Evolutionary conservation across 2,797 vertebrate species (phyloP), one percentile per base, ranked within the genome.

Genomic region (Sternotherus odoratus): DNA sequence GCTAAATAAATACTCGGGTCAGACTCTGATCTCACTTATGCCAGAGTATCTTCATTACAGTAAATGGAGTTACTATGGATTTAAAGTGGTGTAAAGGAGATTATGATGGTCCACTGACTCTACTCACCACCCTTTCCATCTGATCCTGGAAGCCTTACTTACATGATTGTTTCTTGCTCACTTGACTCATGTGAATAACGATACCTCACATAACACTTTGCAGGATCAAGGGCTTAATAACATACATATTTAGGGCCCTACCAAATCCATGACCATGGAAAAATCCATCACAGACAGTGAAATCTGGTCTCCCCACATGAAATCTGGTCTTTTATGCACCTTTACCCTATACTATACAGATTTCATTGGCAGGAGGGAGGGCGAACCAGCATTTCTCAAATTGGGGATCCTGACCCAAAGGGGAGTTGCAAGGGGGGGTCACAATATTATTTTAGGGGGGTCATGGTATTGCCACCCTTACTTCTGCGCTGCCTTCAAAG

Each of bases 151-250:
- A 60, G 48, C 57, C 53, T 90, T 87, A 82, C 39, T 82, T 85
- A 74, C 54, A 77, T 63, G 26, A 66, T 43, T 79, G 82, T 56
- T 86, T 94, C 94, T 94, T 82, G 83, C 90, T 88, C 81, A 77
- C n/a, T 30, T 0, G 6, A 46, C 57, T 87, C 63, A 66, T 79
- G 17, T 85, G 87, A 91, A 92, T 82, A 89, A 78, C 16, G 5
- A 79, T 79, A 36, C 19, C 83, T 91, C 28, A 87, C 66, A 74
- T 86, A 95, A 95, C 93, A 91, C 81, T 91, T 95, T 77, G 81
- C 79, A 92, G 53, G 48, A 87, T 94, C 92, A 79, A 36, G 85
- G 57, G 77, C 30, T 94, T 96, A 87, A 90, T 96, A 86, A 90
- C 83, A 92, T 10, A 82, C 48, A n/a, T 53, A 53, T 53, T 53